Conservation (phyloP, 1,140 invertebrate genomes). For the Trichoplusia ni region DNA sequence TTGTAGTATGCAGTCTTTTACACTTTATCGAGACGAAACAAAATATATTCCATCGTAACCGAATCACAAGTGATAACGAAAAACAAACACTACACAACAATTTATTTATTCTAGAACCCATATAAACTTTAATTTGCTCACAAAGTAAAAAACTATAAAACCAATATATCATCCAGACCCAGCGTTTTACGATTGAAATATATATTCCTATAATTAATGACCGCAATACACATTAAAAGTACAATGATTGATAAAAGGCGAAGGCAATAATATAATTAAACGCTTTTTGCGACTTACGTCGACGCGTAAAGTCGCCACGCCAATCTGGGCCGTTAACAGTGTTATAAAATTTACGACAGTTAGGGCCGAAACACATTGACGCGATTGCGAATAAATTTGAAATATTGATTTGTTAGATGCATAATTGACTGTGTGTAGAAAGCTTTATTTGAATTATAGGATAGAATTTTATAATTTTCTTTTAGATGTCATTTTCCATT, state of each 20-base stretch:
- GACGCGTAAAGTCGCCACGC: conserved; percentile 57
- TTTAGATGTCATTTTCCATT: too few relatives aligned
- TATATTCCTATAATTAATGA: conserved; percentile 16
- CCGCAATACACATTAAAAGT: conserved; percentile 12
- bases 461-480: too few relatives aligned
- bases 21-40: too few relatives aligned
- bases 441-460: too few relatives aligned
- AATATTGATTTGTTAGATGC: not conserved
- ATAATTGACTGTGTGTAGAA: too few relatives aligned
- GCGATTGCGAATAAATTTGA: not conserved
- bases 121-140: not conserved
- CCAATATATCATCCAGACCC: not conserved
- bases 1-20: too few relatives aligned
- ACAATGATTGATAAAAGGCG: conserved; percentile 29
- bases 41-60: too few relatives aligned
- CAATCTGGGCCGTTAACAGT: conserved; percentile 47
- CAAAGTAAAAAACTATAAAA: not conserved
- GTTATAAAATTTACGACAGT: conserved; percentile 45
- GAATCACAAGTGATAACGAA: too few relatives aligned
- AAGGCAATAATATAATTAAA: conserved; percentile 55
- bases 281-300: conserved; percentile 55
- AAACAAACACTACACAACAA: too few relatives aligned
- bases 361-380: not conserved
- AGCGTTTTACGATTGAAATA: conserved; percentile 9
- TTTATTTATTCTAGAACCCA: not conserved